phyloP scores from a whole-genome alignment of 2,797 vertebrate genomes.

The Salarias fasciatus region DNA sequence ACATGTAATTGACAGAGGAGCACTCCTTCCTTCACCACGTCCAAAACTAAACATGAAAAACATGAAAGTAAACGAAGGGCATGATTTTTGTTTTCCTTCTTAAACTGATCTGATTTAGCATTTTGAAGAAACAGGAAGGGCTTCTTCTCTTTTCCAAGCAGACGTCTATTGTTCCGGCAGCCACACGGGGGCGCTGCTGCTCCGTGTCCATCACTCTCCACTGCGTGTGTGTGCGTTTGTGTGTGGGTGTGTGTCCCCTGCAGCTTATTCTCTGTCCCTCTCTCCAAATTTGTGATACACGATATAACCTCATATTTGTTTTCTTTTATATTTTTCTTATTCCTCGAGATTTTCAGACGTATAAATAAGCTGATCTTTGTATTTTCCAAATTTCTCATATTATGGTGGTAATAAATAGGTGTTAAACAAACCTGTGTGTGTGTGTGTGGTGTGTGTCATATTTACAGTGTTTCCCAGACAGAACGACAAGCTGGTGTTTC shows the following conservation, averaged over 20 bases:
- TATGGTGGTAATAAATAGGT: constrained; percentile 88
- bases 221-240: constrained; percentile 59
- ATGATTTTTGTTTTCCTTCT: constrained; percentile 31
- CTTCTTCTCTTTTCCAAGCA: constrained; percentile 62
- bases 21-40: constrained; percentile 65
- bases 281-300: constrained; percentile 80
- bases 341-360: constrained; percentile 80
- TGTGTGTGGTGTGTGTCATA: constrained; percentile 38
- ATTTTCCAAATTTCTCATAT: constrained; percentile 89
- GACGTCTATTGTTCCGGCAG: constrained; percentile 66
- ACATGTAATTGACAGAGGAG: constrained; percentile 48
- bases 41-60: constrained; percentile 19
- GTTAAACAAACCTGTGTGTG: constrained; percentile 70
- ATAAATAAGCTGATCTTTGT: constrained; percentile 87
- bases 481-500: no score
- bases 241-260: constrained; percentile 59
- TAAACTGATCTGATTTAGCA: constrained; percentile 50
- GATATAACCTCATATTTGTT: constrained; percentile 82
- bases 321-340: constrained; percentile 86
- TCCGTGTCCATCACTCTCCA: constrained; percentile 56
- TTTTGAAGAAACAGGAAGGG: constrained; percentile 58
- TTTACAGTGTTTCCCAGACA: background rate
- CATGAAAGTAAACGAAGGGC: constrained; percentile 35
- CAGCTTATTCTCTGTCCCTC: constrained; percentile 65
- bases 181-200: constrained; percentile 71